These are phyloP conservation scores for Ondatra zibethicus DNA, from an alignment of 2,113 vertebrate species.

Conservation along the genomic window DNA sequence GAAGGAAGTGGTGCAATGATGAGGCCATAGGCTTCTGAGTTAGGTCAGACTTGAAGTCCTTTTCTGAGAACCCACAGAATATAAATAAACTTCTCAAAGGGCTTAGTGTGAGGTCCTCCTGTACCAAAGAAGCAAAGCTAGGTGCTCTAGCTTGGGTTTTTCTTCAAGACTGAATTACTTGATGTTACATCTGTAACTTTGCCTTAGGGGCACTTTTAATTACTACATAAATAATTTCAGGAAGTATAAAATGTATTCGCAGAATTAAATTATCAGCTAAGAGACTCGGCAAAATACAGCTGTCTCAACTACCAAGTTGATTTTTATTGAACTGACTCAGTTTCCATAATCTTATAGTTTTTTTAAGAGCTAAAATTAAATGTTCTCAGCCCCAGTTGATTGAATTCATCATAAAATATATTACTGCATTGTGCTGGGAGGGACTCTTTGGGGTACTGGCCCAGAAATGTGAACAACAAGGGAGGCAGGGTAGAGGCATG, in stretches of 20 bases:
- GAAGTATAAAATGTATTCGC: not conserved
- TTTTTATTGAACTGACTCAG: constrained; percentile 2
- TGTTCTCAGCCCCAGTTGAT: not conserved
- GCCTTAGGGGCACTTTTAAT: too few species aligned
- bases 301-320: not conserved
- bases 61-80: not conserved
- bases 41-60: not conserved
- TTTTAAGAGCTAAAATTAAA: not conserved
- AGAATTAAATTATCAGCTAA: not conserved
- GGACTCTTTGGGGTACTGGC: not conserved
- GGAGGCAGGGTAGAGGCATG: not conserved
- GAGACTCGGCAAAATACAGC: not conserved
- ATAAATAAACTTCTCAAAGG: not conserved
- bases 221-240: not conserved
- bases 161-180: not conserved
- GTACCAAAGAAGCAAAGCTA: not conserved
- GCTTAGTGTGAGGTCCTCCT: not conserved
- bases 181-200: not conserved
- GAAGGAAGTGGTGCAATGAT: not conserved
- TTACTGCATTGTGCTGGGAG: not conserved
- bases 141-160: not conserved
- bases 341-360: not conserved
- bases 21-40: not conserved
- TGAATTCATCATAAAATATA: not conserved
- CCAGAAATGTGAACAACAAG: constrained; percentile 47